Percentiles rank a stretch among this genome's conserved stretches.
These are phyloP conservation scores for Pimephales promelas DNA, from an alignment of 2,113 vertebrate genomes.

Conservation along the genomic window DNA sequence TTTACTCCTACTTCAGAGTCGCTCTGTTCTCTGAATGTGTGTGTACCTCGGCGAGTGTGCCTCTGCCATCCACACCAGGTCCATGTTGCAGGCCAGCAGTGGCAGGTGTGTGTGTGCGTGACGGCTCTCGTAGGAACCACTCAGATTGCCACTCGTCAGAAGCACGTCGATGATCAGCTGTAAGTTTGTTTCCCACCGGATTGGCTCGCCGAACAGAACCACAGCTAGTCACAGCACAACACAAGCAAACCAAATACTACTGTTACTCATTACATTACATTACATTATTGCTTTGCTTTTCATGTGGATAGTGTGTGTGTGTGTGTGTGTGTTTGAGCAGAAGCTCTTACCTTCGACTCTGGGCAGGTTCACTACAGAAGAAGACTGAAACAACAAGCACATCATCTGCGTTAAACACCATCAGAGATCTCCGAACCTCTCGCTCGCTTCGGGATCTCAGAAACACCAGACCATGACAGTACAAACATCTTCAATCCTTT, in stretches of 20 bases:
- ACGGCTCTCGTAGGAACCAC: conserved; percentile 63
- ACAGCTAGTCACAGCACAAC: conserved; percentile 70
- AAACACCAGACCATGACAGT: background rate
- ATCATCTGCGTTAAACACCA: background rate
- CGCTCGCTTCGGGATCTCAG: background rate
- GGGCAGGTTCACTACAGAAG: conserved; percentile 74
- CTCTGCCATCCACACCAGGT: conserved; percentile 89
- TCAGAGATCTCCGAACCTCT: background rate
- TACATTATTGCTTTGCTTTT: too few species aligned
- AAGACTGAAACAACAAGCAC: conserved; percentile 72
- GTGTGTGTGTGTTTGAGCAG: too few species aligned
- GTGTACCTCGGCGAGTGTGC: conserved; percentile 83
- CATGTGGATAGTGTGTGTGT: too few species aligned
- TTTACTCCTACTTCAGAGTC: too few species aligned
- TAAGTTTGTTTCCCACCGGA: conserved; percentile 89
- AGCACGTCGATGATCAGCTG: conserved; percentile 87
- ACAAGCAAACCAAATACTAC: too few species aligned
- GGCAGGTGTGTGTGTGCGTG: conserved; percentile 77
- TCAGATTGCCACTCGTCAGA: conserved; percentile 84
- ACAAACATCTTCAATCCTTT: background rate
- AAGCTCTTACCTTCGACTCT: conserved; percentile 82
- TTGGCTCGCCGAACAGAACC: conserved; percentile 87
- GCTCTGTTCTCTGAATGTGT: too few species aligned
- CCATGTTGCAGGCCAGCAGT: conserved; percentile 86
- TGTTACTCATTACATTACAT: too few species aligned